Conservation (phyloP, 2,888 invertebrate genomes). For the Petrophora chlorosata region DNA sequence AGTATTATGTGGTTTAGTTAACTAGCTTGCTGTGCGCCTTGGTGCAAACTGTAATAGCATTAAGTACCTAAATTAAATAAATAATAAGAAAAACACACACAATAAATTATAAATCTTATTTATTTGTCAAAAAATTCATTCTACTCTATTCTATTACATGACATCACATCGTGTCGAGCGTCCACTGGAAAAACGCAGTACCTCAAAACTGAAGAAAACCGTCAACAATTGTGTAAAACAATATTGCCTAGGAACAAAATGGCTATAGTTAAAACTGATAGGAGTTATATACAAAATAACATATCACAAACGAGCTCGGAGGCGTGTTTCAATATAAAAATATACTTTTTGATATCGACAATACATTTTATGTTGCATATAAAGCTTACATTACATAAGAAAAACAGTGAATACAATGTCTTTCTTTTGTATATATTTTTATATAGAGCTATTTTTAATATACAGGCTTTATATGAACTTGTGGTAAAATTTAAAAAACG, state of each 20-base stretch:
- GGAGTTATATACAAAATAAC: slow-evolving; percentile 48
- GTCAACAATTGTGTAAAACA: slow-evolving; percentile 41
- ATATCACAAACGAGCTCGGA: slow-evolving; percentile 50
- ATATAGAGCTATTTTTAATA: too few relatives aligned
- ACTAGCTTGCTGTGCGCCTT: too few relatives aligned
- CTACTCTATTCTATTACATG: slow-evolving; percentile 53
- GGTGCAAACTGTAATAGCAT: neutral
- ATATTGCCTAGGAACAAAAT: slow-evolving; percentile 52
- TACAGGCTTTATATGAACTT: too few relatives aligned
- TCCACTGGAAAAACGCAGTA: slow-evolving; percentile 36
- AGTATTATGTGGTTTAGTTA: too few relatives aligned
- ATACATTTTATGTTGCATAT: neutral
- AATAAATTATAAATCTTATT: slow-evolving; percentile 53
- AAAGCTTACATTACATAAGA: neutral
- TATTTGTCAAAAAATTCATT: slow-evolving; percentile 60
- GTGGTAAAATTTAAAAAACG: neutral
- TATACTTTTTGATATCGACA: neutral
- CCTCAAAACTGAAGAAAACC: slow-evolving; percentile 34
- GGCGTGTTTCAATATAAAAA: slow-evolving; percentile 8
- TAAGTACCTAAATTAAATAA: neutral
- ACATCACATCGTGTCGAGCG: slow-evolving; percentile 45
- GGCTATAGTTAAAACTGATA: slow-evolving; percentile 36
- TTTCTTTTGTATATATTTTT: too few relatives aligned
- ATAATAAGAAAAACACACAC: slow-evolving; percentile 37
- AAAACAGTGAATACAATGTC: neutral